phyloP scores from a whole-genome alignment of 2,888 invertebrate genomes.

The Ganaspis brasiliensis region DNA sequence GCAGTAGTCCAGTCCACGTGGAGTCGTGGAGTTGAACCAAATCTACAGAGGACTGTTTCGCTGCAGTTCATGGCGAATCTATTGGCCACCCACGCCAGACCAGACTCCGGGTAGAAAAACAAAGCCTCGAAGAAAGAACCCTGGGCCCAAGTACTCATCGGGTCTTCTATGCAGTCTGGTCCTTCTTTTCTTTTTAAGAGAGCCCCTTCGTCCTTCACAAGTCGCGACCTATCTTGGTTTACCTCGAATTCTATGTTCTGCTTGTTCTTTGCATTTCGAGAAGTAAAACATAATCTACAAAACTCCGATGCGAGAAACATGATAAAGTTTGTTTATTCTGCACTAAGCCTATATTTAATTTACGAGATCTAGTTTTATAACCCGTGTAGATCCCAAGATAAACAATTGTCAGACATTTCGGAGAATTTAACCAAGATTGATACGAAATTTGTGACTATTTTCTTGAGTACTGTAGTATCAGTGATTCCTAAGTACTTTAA shows the following conservation, averaged over 20 bases:
- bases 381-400: no score
- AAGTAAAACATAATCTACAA: constrained; percentile 1
- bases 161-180: constrained; percentile 63
- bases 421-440: no score
- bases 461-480: no score
- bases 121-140: constrained; percentile 61
- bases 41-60: constrained; percentile 65
- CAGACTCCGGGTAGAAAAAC: constrained; percentile 60
- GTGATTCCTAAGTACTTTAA: no score
- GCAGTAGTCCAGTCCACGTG: constrained; percentile 71
- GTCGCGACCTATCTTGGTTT: constrained; percentile 26
- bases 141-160: constrained; percentile 73
- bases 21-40: constrained; percentile 60
- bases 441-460: no score
- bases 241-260: constrained; percentile 20
- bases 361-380: not conserved
- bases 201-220: constrained; percentile 17
- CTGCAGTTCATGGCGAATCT: constrained; percentile 75
- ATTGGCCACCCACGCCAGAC: constrained; percentile 78
- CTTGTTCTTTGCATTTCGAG: not conserved
- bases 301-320: not conserved
- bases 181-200: constrained; percentile 27
- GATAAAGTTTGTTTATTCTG: not conserved
- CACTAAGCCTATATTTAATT: not conserved
- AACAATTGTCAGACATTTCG: no score